phyloP scores from a whole-genome alignment of 2,113 vertebrate species.

The Sphaerodactylus townsendi region DNA sequence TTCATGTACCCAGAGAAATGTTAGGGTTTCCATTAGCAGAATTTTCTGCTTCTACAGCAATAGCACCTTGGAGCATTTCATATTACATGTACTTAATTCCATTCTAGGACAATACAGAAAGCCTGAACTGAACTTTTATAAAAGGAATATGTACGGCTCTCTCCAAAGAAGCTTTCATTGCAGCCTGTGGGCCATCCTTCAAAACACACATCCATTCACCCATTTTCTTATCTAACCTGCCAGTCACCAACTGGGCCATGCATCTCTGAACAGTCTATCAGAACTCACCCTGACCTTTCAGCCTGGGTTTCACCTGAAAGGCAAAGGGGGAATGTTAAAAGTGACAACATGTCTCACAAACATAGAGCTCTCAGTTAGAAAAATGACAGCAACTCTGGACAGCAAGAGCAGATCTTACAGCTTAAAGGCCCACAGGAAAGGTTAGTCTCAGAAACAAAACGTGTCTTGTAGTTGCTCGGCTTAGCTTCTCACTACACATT shows the following conservation, averaged over 20 bases:
- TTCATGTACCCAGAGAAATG: slow-evolving; percentile 21
- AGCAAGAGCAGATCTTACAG: not conserved
- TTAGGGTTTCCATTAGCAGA: slow-evolving; percentile 28
- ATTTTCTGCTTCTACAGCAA: slow-evolving; percentile 14
- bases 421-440: not conserved
- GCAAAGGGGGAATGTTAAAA: slow-evolving; percentile 27
- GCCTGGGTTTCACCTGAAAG: slow-evolving; percentile 19
- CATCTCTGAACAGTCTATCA: slow-evolving; percentile 37
- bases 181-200: slow-evolving; percentile 1
- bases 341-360: slow-evolving; percentile 26
- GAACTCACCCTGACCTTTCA: slow-evolving; percentile 41
- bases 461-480: slow-evolving; percentile 3
- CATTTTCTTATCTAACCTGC: slow-evolving; percentile 31
- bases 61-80: not conserved
- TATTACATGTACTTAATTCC: not conserved
- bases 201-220: slow-evolving; percentile 10
- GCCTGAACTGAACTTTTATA: slow-evolving; percentile 7
- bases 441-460: slow-evolving; percentile 22
- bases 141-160: slow-evolving; percentile 29
- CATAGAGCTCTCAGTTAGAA: slow-evolving; percentile 20
- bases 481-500: not conserved
- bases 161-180: slow-evolving; percentile 28
- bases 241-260: slow-evolving; percentile 12
- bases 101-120: not conserved
- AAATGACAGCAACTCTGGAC: slow-evolving; percentile 24